Evolutionary conservation across 2,113 vertebrate species (phyloP), one percentile per base, ranked within the genome.

Genomic region (Tetraodon nigroviridis): DNA sequence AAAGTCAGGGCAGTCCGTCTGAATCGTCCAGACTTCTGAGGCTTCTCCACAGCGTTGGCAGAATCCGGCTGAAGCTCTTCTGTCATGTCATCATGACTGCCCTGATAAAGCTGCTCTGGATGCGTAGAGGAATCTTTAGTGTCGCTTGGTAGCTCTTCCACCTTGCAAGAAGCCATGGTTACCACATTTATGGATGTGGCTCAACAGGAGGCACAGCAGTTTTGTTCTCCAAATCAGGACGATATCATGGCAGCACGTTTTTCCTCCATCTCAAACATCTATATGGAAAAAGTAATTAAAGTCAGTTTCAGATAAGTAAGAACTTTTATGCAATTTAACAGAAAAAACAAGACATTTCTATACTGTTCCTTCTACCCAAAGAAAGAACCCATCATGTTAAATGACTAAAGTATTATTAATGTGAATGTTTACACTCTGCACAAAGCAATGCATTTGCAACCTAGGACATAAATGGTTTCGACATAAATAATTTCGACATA

Each of bases 1-100:
- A 99, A 92, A 17, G 92, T 96, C 67, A 98, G 89, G 13, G 96
- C 93, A 0, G 94, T 93, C 83, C 93, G 95, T 79, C 90, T 92
- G 62, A 94, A 92, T 87, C 92, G 94, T 51, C 93, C 92, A 0
- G 94, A 63, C 59, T 89, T 89, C 55, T 75, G 89, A 47, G 88
- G 64, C 71, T 89, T 91, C 50, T 81, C 79, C 0, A 88, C 42
- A 17, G 84, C 76, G 53, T 78, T 77, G 0, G 69, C 71, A 0
- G 15, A 1, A 0, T 89, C 84, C 2, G 88, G 44, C 51, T 72
- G 82, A 5, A 81, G 54, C 32, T 84, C 84, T 11, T 84, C 83
- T 0, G 58, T 61, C n/a, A 84, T 58, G 37, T 82, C 75, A 22
- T 81, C 70, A 0, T 41, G 63, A 55, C 68, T 58, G 75, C 86